These are phyloP conservation scores for Limnephilus auricula DNA, from an alignment of 2,888 invertebrate species.

Conservation along the genomic window DNA sequence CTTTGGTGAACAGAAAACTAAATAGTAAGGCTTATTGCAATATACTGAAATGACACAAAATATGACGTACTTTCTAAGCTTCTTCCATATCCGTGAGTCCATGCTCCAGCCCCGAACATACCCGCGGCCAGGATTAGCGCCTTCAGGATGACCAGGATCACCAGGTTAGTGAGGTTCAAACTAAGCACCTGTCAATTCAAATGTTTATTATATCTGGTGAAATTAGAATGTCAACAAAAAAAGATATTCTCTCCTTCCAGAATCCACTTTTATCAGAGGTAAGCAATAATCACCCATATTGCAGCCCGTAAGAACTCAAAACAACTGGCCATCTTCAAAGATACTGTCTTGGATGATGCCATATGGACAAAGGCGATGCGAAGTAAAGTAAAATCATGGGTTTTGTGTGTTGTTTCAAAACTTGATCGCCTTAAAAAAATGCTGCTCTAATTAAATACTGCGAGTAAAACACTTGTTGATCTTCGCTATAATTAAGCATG, in stretches of 20 bases:
- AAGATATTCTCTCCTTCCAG: not conserved
- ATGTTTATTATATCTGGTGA: not conserved
- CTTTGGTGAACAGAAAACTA: no score
- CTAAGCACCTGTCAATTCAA: conserved; percentile 82
- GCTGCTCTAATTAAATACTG: no score
- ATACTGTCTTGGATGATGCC: no score
- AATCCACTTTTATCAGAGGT: not conserved
- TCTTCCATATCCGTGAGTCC: conserved; percentile 78
- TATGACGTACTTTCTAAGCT: conserved; percentile 77
- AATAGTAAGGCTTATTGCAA: not conserved
- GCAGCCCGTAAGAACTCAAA: not conserved
- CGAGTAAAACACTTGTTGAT: no score
- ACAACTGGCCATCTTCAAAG: not conserved
- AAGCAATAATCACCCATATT: not conserved
- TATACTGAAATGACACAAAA: not conserved
- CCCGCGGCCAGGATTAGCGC: conserved; percentile 90
- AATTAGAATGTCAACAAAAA: not conserved
- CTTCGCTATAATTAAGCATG: no score
- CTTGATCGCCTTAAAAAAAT: no score
- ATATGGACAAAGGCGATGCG: no score
- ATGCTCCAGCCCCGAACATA: conserved; percentile 85
- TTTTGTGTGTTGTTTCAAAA: no score
- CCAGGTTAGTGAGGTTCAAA: conserved; percentile 88
- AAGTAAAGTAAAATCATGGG: no score
- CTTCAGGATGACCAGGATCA: conserved; percentile 88